Base-by-base conservation (phyloP, 2,113 vertebrate species). In the Bothrops jararaca region DNA sequence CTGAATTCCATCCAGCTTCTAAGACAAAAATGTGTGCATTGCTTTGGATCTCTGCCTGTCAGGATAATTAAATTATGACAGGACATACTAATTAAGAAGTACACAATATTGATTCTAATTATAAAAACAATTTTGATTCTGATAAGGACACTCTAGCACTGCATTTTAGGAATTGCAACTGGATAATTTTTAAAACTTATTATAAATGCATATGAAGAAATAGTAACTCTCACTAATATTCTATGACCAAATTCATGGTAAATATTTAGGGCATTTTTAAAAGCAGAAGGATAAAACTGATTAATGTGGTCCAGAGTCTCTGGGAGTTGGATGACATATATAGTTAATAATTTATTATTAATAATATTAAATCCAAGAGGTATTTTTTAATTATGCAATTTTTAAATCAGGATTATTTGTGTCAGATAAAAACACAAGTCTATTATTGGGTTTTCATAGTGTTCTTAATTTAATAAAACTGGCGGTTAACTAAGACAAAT, bases 391-490 rank as follows among this genome's bases (percentile, higher is more conserved):
- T 18, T 88, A 29, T 90, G 56, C 9, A 93, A 29, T 91, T 94
- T 93, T 92, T 26, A 42, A 69, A 80, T 45, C 7, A 87, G 90
- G 88, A 5, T 52, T 94, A 91, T 94, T 89, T 64, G n/a, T 96
- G 91, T 91, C 90, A 85, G 91, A 92, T 93, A 92, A 7, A 92
- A 18, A 74, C 39, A 23, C 2, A 69, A 89, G 86, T 90, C 34
- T 93, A 92, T 92, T 95, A 95, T 92, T 94, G 91, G 88, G 24
- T 42, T 64, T 92, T 93, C 94, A 94, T 89, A 92, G 88, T 96
- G 93, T 90, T 96, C 96, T 87, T 94, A 91, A 95, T 94, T 95
- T 95, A 95, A 91, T 64, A 94, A 96, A 93, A 5, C 94, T 45
- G 90, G 26, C 57, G 89, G 91, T 93, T 95, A 94, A 92, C 90